Conservation (phyloP, 2,797 vertebrate genomes). For the Orestias chungarensis region DNA sequence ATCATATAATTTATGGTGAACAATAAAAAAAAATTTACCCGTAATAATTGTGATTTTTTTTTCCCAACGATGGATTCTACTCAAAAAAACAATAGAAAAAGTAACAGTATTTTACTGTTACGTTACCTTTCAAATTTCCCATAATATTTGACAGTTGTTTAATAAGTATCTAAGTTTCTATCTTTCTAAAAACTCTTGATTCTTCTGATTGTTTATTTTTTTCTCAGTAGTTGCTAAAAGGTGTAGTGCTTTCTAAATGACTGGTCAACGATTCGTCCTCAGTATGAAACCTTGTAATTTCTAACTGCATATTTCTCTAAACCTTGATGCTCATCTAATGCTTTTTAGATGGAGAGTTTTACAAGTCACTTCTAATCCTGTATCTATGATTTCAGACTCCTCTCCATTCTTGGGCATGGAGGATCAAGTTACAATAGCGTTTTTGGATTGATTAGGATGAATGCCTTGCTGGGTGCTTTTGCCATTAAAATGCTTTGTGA, state of each 20-base stretch:
- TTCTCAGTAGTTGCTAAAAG: conserved; percentile 2
- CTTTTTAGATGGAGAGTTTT: conserved; percentile 23
- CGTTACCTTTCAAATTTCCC: no score
- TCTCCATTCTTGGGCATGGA: conserved; percentile 60
- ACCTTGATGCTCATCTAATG: conserved; percentile 22
- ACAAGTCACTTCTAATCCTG: conserved; percentile 43
- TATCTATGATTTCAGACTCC: conserved; percentile 41
- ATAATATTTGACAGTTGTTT: neutral
- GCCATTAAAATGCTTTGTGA: conserved; percentile 26
- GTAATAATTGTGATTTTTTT: neutral
- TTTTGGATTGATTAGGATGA: conserved; percentile 52
- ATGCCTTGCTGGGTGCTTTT: conserved; percentile 31
- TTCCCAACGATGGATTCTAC: no score
- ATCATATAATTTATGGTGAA: no score
- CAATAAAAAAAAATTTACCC: no score
- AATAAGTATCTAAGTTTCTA: neutral
- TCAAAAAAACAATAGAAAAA: no score
- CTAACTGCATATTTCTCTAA: conserved; percentile 25
- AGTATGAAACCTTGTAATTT: conserved; percentile 21
- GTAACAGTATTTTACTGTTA: no score
- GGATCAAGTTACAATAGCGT: conserved; percentile 54
- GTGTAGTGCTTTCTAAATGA: conserved; percentile 29
- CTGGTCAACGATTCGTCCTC: conserved; percentile 16
- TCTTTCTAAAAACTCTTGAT: neutral
- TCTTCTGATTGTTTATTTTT: neutral